phyloP scores from a whole-genome alignment of 37 sponge, comb jelly and placozoan species.

The Halisarca cf. caerulea region DNA sequence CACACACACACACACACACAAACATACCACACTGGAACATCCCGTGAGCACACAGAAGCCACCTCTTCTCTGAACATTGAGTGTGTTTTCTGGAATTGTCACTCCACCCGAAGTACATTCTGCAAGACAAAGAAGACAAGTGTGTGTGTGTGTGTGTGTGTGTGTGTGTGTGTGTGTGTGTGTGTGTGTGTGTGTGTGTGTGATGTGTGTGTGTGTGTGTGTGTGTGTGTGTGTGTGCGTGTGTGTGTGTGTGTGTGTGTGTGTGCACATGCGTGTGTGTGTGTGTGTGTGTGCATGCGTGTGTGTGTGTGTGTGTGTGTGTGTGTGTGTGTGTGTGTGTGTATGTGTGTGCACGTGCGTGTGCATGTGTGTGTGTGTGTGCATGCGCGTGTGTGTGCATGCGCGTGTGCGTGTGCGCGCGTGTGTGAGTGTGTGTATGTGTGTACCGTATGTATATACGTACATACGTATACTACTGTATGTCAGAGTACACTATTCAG shows the following conservation, averaged over 20 bases:
- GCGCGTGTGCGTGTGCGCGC: too few relatives aligned
- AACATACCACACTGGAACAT: too few relatives aligned
- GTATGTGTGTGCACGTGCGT: background rate
- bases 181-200: constrained; percentile 20
- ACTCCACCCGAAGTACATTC: background rate
- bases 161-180: constrained; percentile 26
- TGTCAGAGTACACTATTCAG: too few relatives aligned
- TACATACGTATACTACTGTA: background rate
- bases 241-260: background rate
- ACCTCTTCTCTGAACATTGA: too few relatives aligned
- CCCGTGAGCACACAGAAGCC: too few relatives aligned
- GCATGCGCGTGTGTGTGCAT: background rate
- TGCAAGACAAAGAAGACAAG: background rate
- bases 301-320: too few relatives aligned
- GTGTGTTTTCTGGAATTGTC: too few relatives aligned
- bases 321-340: too few relatives aligned
- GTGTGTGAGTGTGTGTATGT: too few relatives aligned
- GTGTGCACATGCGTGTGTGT: background rate
- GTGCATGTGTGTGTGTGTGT: background rate
- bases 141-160: background rate
- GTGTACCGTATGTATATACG: background rate
- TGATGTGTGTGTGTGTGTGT: constrained; percentile 8
- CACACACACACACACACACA: too few relatives aligned
- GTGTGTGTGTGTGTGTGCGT: constrained; percentile 2
- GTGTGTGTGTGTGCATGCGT: background rate